Conservation (phyloP, 2,888 invertebrate species). For the Eremobia ochroleuca region DNA sequence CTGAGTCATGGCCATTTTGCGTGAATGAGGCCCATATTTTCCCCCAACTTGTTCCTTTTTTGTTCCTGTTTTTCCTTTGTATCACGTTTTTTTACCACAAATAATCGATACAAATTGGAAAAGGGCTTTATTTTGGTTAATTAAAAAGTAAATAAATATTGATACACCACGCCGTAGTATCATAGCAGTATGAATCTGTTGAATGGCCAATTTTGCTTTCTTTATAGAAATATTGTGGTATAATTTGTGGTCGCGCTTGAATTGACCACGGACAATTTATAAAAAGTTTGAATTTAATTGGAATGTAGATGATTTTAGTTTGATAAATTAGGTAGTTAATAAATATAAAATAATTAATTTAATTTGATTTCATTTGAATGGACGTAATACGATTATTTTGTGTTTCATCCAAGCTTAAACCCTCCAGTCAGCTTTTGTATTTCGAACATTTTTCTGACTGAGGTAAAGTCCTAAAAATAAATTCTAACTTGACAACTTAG, state of each 20-base stretch:
- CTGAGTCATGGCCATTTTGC: not conserved
- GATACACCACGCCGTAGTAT: not conserved
- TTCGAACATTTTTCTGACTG: not conserved
- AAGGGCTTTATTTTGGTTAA: not conserved
- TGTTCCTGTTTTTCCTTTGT: not conserved
- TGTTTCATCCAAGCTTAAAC: not conserved
- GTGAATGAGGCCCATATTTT: not conserved
- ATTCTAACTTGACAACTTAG: not conserved
- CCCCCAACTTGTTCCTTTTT: not conserved
- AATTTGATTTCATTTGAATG: not conserved
- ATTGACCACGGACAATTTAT: too few species aligned
- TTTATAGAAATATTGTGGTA: conserved; percentile 2
- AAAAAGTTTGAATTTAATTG: not conserved
- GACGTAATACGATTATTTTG: not conserved
- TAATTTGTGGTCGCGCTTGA: conserved; percentile 16
- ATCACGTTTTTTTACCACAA: not conserved
- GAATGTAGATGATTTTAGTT: not conserved
- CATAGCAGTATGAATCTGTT: conserved; percentile 17
- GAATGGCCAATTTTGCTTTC: conserved; percentile 20
- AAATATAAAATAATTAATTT: not conserved
- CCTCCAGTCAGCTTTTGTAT: not conserved
- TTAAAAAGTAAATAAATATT: not conserved
- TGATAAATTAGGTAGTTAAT: not conserved
- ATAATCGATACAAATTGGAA: not conserved
- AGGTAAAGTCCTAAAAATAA: not conserved